Evolutionary conservation across 2,888 invertebrate species (phyloP).

Genomic region (Cylloceria caligata): DNA sequence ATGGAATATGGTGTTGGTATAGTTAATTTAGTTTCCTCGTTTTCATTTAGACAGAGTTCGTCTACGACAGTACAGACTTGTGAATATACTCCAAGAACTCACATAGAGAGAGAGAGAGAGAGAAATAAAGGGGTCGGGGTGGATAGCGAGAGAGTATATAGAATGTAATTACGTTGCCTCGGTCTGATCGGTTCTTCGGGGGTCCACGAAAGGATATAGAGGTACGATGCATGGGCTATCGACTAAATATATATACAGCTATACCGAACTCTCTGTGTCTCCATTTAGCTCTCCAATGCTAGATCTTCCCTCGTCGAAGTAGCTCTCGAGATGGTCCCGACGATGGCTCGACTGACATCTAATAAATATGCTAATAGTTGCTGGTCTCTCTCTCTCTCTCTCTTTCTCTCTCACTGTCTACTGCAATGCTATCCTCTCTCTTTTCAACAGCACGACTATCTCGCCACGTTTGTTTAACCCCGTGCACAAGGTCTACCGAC

Average conservation of each 20-base stretch:
- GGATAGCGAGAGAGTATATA: not conserved
- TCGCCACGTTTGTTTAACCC: constrained; percentile 52
- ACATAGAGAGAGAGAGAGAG: not conserved
- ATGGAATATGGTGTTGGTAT: constrained; percentile 21
- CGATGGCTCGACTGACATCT: constrained; percentile 69
- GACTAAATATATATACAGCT: constrained; percentile 18
- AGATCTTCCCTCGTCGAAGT: constrained; percentile 41
- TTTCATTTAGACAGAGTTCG: constrained; percentile 27
- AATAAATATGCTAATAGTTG: constrained; percentile 77
- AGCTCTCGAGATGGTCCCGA: constrained; percentile 35
- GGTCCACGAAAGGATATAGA: constrained; percentile 24
- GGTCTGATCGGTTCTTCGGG: constrained; percentile 24
- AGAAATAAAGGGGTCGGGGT: not conserved
- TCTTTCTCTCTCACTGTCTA: constrained; percentile 10
- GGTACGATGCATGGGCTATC: constrained; percentile 14
- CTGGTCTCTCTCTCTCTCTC: constrained; percentile 13
- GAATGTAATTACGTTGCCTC: constrained; percentile 27
- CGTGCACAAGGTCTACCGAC: constrained; percentile 6
- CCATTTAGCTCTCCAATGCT: constrained; percentile 27
- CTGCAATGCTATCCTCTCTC: constrained; percentile 20
- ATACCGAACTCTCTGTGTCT: constrained; percentile 15
- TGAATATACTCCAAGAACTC: not conserved
- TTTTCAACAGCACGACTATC: constrained; percentile 31
- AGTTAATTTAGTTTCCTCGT: constrained; percentile 24
- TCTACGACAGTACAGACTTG: not conserved